Base-by-base conservation (phyloP, 2,113 vertebrate species). In the Thunnus maccoyii region DNA sequence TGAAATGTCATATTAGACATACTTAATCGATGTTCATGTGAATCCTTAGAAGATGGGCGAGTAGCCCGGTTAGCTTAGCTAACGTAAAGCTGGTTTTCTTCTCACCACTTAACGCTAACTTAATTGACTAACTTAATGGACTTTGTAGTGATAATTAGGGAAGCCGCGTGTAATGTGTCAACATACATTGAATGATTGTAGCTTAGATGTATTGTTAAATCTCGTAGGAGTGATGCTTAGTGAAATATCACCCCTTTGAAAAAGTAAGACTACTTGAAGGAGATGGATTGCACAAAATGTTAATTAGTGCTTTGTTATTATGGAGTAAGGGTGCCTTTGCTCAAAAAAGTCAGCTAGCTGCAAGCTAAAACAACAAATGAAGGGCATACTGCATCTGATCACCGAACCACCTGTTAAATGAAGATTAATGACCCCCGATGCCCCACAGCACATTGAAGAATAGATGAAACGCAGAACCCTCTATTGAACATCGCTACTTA, bases 11-110 rank as follows among this genome's bases (percentile, higher is more conserved):
- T 9, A 9, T 7, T 61, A 36, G 17, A 51, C 25, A 2, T 3
- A 3, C 0, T 55, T 46, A 22, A 4, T 0, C 15, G 10, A 2
- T 0, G 3, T 3, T 4, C 5, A 0, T 0, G 20, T 22, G 3
- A 20, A 25, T 16, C 44, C 0, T 47, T 22, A 18, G 32, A 36
- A 6, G 4, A 7, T 30, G n/a, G 5, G 16, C 44, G 4, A 13
- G 25, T 51, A 10, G 14, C 48, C 0, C 3, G 4, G 17, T 17
- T 1, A 62, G 10, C 30, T 11, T 12, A 44, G 71, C 70, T 73
- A 41, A 55, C 25, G 22, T 6, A 48, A 11, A 41, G 7, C 36
- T 41, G 36, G 1, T 41, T 41, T 41, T 9, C 36, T 30, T 64
- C 80, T 57, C 8, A 61, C 36, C n/a, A 41, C 36, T 41, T 41